Evolutionary conservation across 2,113 vertebrate species (phyloP).

Genomic region (Cacatua alba): DNA sequence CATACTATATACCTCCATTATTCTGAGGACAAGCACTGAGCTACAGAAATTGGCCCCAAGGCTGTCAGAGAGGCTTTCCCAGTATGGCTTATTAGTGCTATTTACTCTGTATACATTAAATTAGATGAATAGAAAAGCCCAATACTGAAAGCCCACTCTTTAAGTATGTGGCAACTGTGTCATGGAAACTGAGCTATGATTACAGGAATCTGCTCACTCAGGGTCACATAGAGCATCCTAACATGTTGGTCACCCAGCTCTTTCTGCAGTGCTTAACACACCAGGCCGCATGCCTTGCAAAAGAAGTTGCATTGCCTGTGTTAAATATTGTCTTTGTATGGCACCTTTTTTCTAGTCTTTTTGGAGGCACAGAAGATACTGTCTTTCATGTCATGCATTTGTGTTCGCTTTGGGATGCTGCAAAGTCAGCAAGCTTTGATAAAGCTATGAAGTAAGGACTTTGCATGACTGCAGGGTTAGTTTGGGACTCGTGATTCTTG

Average conservation of each 20-base stretch:
- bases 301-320: rapidly evolving
- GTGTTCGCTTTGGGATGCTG: neutral
- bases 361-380: neutral
- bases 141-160: neutral
- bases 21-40: neutral
- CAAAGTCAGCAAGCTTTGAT: constrained; percentile 3
- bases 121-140: neutral
- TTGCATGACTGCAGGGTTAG: neutral
- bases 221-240: neutral
- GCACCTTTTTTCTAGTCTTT: neutral
- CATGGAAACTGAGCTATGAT: neutral
- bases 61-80: neutral
- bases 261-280: neutral
- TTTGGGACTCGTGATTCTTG: neutral
- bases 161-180: neutral
- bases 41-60: neutral
- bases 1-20: neutral
- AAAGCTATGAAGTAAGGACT: neutral
- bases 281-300: rapidly evolving
- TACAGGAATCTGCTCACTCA: neutral
- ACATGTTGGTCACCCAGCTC: neutral
- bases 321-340: neutral
- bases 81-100: neutral
- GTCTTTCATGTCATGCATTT: neutral
- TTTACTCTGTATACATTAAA: neutral